These are phyloP conservation scores for Platalea minor DNA, from an alignment of 2,797 vertebrate genomes.

Conservation along the genomic window DNA sequence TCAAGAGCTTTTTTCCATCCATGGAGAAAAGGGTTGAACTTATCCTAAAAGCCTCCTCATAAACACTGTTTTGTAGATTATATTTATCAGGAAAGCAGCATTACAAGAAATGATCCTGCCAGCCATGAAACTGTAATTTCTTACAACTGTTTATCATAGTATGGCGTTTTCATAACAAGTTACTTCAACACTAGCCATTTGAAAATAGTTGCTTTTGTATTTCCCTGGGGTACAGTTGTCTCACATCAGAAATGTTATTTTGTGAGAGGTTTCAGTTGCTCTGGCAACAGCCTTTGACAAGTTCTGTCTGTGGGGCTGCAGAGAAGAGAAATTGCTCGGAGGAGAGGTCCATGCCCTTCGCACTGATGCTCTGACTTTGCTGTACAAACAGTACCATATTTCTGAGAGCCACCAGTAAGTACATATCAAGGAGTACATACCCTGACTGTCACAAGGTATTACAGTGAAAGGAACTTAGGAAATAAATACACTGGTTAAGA, in stretches of 20 bases:
- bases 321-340: slow-evolving; percentile 24
- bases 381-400: slow-evolving; percentile 36
- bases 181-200: slow-evolving; percentile 31
- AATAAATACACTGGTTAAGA: not conserved
- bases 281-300: slow-evolving; percentile 66
- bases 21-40: not conserved
- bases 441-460: not conserved
- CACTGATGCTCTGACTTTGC: slow-evolving; percentile 13
- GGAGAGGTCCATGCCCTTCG: slow-evolving; percentile 26
- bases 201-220: slow-evolving; percentile 43
- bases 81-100: not conserved
- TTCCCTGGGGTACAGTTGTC: slow-evolving; percentile 34
- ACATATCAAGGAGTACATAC: slow-evolving; percentile 17
- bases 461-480: not conserved
- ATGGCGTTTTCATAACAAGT: slow-evolving; percentile 7
- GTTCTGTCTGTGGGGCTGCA: slow-evolving; percentile 32
- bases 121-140: not conserved
- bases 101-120: not conserved
- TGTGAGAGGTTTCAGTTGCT: slow-evolving; percentile 65
- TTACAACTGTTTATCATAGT: not conserved
- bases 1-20: not conserved
- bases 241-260: slow-evolving; percentile 62
- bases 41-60: not conserved
- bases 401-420: slow-evolving; percentile 13
- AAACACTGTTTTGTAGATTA: not conserved